Base-by-base conservation (phyloP, 2,797 vertebrate species). In the Sebastes vulpes region DNA sequence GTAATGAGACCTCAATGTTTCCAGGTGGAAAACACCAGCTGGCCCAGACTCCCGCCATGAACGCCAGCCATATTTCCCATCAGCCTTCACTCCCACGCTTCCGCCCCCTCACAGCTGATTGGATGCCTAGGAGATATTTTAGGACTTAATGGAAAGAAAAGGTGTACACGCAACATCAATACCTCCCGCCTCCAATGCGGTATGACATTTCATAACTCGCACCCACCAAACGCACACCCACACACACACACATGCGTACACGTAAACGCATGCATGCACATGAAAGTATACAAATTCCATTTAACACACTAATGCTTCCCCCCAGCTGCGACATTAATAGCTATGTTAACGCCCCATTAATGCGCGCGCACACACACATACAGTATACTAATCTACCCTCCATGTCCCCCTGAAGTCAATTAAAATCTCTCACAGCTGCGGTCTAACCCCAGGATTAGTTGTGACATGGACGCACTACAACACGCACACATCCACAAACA, bases 321-420 rank as follows among this genome's bases (percentile, higher is more conserved):
- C 59, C 77, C 67, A 91, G 91, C 90, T 86, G 89, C 82, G 81
- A 86, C 84, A 90, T 93, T 90, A 92, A 92, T 88, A 92, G 91
- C 76, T 77, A 75, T 29, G 79, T 85, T 82, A 89, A 85, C 76
- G 54, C 83, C 65, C 77, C 80, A 84, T 82, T 84, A 92, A 90
- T 82, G 75, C 16, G 11, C 23, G 80, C 29, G 25, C 25, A 79
- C 21, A 53, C 48, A 72, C 63, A 65, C 9, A 54, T 52, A 65
- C 64, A 64, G 11, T 50, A 77, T 12, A 53, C 48, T 71, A 81
- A 91, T 83, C 66, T 83, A 63, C 56, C 66, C 65, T 82, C 52
- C 32, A 48, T 81, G 28, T 21, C 58, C 65, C 66, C 84, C 65
- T 67, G 35, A 82, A 90, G 89, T 88, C 80, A 89, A 91, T 90